phyloP scores from a whole-genome alignment of 2,888 invertebrate species.

The Nasonovia ribisnigri region DNA sequence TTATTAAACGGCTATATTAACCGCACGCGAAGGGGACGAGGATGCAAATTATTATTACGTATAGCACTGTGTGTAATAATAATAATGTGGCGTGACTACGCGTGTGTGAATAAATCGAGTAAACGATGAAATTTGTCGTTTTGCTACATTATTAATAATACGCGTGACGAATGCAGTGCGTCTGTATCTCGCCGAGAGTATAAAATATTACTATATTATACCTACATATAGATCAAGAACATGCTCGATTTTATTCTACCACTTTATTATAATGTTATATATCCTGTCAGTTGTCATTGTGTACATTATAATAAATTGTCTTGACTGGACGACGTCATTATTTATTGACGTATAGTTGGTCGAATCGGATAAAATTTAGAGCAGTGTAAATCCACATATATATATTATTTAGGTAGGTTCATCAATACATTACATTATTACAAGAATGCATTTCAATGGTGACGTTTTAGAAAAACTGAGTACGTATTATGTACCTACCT shows the following conservation, averaged over 20 bases:
- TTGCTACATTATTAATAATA: neutral
- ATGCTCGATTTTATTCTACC: neutral
- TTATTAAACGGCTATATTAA: neutral
- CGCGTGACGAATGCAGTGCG: neutral
- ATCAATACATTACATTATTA: too few species aligned
- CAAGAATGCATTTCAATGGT: neutral
- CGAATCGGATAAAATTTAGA: too few species aligned
- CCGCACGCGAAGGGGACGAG: neutral
- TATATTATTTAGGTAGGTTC: too few species aligned
- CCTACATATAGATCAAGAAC: neutral
- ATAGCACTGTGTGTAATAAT: neutral
- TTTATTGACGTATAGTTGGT: too few species aligned
- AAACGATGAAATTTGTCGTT: neutral
- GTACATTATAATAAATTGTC: too few species aligned
- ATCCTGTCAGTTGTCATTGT: neutral
- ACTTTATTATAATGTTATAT: neutral
- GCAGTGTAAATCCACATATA: too few species aligned
- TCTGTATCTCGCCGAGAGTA: neutral
- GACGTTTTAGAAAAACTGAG: neutral
- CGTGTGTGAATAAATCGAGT: neutral
- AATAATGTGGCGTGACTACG: neutral
- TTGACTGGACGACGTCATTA: too few species aligned
- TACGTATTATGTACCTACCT: neutral
- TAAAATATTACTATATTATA: neutral
- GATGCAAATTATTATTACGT: neutral